Percentiles rank a stretch among this genome's conserved stretches.
Evolutionary conservation across 1,140 invertebrate genomes (phyloP).

Genomic region (Delia radicum): DNA sequence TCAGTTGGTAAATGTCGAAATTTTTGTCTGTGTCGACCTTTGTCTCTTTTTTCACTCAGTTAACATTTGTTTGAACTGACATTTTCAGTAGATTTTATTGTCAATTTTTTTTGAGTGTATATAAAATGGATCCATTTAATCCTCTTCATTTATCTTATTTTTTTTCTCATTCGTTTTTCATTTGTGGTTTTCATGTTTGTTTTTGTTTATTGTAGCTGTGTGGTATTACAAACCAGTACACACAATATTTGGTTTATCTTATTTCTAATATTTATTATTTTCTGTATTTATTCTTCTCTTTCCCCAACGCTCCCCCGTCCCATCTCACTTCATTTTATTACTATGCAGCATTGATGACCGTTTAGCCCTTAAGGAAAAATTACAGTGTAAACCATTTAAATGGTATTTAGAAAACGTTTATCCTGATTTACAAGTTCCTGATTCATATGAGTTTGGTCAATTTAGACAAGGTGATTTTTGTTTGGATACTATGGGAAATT

Average conservation of each 20-base stretch:
- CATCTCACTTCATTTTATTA: neutral
- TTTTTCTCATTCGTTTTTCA: neutral
- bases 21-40: no score
- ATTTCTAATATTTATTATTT: neutral
- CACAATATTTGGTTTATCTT: neutral
- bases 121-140: neutral
- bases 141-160: neutral
- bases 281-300: neutral
- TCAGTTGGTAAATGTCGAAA: no score
- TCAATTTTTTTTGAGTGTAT: no score
- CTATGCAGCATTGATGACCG: slow-evolving; percentile 80
- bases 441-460: slow-evolving; percentile 59
- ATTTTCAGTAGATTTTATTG: no score
- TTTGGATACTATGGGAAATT: slow-evolving; percentile 90
- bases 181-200: slow-evolving; percentile 2
- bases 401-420: slow-evolving; percentile 98
- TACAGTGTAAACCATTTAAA: slow-evolving; percentile 92
- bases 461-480: slow-evolving; percentile 82
- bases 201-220: neutral
- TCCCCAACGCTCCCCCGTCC: neutral
- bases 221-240: neutral
- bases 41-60: no score
- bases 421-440: slow-evolving; percentile 83
- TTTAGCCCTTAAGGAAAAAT: slow-evolving; percentile 73
- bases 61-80: no score